Percentiles rank a stretch among this genome's conserved stretches.
Conservation (phyloP, 1,140 invertebrate genomes). For the Drosophila burlai region DNA sequence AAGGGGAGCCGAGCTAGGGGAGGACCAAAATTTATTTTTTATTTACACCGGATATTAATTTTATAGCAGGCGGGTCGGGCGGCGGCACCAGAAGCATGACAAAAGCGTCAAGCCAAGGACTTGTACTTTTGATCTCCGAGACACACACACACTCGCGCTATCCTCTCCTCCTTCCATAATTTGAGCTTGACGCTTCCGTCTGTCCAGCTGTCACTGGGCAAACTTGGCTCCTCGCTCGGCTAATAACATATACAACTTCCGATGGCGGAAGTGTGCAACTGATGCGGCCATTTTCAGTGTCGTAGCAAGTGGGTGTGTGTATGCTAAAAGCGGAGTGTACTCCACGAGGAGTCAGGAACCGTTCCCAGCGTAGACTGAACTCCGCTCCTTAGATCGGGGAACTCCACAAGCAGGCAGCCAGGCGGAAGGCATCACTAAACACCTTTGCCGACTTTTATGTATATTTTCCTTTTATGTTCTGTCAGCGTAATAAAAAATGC, state of each 20-base stretch:
- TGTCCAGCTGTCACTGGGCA: constrained; percentile 67
- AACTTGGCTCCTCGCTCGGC: constrained; percentile 67
- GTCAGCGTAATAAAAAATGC: constrained; percentile 75
- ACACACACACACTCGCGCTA: constrained; percentile 30
- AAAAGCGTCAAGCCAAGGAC: constrained; percentile 59
- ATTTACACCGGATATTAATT: constrained; percentile 84
- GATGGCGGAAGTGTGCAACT: constrained; percentile 75
- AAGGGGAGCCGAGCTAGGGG: constrained; percentile 10
- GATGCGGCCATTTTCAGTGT: constrained; percentile 68
- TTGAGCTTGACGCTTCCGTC: constrained; percentile 70
- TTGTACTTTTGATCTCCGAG: constrained; percentile 71
- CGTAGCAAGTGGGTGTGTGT: constrained; percentile 15
- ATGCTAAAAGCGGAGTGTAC: constrained; percentile 59
- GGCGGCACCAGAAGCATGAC: constrained; percentile 59
- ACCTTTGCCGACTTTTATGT: constrained; percentile 77
- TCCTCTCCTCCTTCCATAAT: constrained; percentile 65
- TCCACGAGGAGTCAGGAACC: constrained; percentile 16
- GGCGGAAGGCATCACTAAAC: constrained; percentile 75
- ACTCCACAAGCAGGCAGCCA: constrained; percentile 39
- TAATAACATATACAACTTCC: constrained; percentile 81
- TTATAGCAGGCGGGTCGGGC: constrained; percentile 65
- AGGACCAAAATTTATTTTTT: constrained; percentile 64
- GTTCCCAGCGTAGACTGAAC: constrained; percentile 10
- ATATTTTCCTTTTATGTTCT: constrained; percentile 75
- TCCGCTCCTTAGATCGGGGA: constrained; percentile 20